phyloP scores from a whole-genome alignment of 2,797 vertebrate genomes.

The Anguilla anguilla region DNA sequence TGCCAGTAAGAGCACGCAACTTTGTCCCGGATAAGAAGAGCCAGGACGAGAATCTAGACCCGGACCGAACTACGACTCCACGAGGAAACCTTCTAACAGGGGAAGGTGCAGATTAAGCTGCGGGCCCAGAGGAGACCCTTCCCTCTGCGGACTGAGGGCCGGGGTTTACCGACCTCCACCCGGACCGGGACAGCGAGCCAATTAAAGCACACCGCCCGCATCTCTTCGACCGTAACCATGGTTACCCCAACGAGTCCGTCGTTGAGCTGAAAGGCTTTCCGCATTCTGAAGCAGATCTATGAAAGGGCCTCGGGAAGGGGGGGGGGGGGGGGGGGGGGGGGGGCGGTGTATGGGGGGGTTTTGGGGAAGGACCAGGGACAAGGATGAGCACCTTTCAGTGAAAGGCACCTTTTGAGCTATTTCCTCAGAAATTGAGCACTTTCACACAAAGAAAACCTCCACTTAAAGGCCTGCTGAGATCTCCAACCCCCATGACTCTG shows the following conservation, averaged over 20 bases:
- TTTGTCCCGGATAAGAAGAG: background rate
- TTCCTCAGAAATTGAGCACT: background rate
- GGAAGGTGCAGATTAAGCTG: background rate
- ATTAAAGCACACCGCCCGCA: background rate
- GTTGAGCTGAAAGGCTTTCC: conserved; percentile 1
- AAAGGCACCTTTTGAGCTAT: conserved; percentile 16
- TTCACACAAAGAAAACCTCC: conserved; percentile 11
- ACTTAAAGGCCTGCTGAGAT: background rate
- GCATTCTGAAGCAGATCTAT: background rate
- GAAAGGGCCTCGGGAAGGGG: background rate
- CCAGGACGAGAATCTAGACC: background rate
- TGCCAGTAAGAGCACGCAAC: background rate
- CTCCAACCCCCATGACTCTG: background rate
- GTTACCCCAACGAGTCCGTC: background rate
- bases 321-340: background rate
- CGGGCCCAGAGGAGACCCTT: background rate
- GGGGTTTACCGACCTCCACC: background rate
- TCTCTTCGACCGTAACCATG: background rate
- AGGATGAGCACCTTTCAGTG: background rate
- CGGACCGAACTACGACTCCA: background rate
- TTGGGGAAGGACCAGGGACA: background rate
- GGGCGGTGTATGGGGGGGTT: background rate
- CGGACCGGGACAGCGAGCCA: background rate
- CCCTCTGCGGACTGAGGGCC: background rate
- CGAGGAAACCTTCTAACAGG: background rate